Evolutionary conservation across 2,113 vertebrate genomes (phyloP).

Genomic region (Protobothrops mucrosquamatus): DNA sequence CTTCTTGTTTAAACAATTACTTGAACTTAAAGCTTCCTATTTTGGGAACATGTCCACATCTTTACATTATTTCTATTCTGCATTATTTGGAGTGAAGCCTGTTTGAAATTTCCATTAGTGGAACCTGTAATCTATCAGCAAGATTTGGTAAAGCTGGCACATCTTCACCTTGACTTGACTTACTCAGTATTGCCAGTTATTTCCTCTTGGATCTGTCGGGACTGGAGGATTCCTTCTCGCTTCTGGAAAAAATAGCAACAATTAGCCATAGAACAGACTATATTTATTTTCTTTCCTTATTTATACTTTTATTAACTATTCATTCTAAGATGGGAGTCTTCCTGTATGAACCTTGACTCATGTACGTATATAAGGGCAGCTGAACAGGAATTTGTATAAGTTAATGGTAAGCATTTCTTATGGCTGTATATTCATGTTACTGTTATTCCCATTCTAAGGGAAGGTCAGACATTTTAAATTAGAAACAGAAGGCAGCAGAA

Average conservation of each 20-base stretch:
- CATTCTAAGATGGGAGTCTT: not conserved
- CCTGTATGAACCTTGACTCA: not conserved
- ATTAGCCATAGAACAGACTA: not conserved
- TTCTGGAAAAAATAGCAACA: conserved; percentile 78
- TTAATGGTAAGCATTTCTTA: not conserved
- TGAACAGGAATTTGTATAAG: not conserved
- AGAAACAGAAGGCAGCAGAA: not conserved
- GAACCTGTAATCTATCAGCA: conserved; percentile 63
- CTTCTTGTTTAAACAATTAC: not conserved
- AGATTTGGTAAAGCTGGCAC: conserved; percentile 71
- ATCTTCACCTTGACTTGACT: conserved; percentile 74
- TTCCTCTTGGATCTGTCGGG: conserved; percentile 96
- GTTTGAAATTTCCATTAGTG: conserved; percentile 6
- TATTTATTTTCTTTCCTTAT: not conserved
- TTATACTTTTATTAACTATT: not conserved
- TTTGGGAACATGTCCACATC: not conserved
- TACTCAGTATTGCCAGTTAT: conserved; percentile 99
- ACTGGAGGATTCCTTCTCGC: conserved; percentile 96
- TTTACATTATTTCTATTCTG: not conserved
- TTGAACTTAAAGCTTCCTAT: not conserved
- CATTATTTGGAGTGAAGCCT: not conserved
- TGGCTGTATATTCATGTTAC: not conserved
- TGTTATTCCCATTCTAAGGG: not conserved
- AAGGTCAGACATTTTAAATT: not conserved
- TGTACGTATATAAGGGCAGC: not conserved